phyloP scores from a whole-genome alignment of 2,797 vertebrate genomes.

The Coregonus suidteri region DNA sequence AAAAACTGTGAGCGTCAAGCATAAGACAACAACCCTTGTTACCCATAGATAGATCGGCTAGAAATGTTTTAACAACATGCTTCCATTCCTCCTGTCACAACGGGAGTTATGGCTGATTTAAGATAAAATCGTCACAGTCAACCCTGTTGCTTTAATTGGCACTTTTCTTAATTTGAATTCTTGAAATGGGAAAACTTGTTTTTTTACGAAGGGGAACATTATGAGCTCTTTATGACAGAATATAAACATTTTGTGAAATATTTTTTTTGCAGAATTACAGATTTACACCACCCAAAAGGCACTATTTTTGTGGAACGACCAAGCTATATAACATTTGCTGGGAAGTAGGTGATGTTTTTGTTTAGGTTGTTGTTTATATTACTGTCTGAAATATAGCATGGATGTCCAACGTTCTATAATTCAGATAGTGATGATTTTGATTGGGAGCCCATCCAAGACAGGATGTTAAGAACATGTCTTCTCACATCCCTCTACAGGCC shows the following conservation, averaged over 20 bases:
- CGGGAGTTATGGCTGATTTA: neutral
- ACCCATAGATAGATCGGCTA: too few species aligned
- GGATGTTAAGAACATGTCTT: neutral
- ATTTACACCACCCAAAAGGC: too few species aligned
- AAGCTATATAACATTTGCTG: too few species aligned
- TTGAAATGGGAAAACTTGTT: too few species aligned
- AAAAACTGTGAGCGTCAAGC: too few species aligned
- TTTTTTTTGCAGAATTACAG: too few species aligned
- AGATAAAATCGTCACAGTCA: neutral
- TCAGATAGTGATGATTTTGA: neutral
- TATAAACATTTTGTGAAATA: neutral
- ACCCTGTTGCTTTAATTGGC: neutral
- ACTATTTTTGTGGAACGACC: too few species aligned
- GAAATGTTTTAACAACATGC: too few species aligned
- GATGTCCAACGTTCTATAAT: neutral
- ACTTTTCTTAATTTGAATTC: neutral
- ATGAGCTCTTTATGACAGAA: neutral
- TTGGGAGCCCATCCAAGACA: neutral
- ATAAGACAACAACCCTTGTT: too few species aligned
- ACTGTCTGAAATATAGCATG: neutral
- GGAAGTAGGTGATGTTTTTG: neutral
- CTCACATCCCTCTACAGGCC: slow-evolving; percentile 38
- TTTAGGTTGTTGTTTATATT: neutral
- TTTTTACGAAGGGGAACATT: too few species aligned
- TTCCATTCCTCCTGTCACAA: too few species aligned